A percentile compares a stretch with the other conserved stretches of the same genome.
These are phyloP conservation scores for Cryptus viduatorius DNA, from an alignment of 2,888 invertebrate species.

Conservation along the genomic window DNA sequence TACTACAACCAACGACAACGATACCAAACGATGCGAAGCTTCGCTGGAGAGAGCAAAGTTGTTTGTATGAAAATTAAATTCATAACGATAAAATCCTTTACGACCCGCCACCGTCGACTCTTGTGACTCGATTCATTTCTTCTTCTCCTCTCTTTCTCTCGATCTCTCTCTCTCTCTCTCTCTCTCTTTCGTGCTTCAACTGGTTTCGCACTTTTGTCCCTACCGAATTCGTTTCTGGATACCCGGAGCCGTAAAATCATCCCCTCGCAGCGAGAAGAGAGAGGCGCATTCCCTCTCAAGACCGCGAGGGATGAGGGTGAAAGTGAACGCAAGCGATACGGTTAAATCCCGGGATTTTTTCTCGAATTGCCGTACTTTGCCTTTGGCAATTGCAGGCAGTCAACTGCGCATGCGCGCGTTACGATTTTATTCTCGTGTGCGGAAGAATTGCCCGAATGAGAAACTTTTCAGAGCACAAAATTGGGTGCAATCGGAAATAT, in stretches of 20 bases:
- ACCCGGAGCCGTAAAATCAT: constrained; percentile 7
- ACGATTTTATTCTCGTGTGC: neutral
- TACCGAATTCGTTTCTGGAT: constrained; percentile 21
- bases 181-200: constrained; percentile 67
- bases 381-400: neutral
- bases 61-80: constrained; percentile 84
- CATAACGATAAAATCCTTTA: constrained; percentile 82
- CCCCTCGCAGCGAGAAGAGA: neutral
- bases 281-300: neutral
- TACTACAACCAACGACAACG: constrained; percentile 40
- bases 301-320: neutral
- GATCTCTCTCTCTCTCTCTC: constrained; percentile 35
- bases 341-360: neutral
- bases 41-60: constrained; percentile 66
- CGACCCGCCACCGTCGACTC: constrained; percentile 64
- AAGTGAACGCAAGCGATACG: neutral
- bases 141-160: constrained; percentile 30
- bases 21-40: constrained; percentile 40
- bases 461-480: neutral
- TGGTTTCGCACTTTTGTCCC: constrained; percentile 9
- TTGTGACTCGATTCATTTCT: constrained; percentile 47
- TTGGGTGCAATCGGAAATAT: neutral
- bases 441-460: neutral
- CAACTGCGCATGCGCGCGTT: neutral
- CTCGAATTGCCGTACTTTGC: neutral